Evolutionary conservation across 30 jellyfish, hydroid and myxozoan species (phyloP), one percentile per base, ranked within the genome.

Genomic region (Aurelia sp.): DNA sequence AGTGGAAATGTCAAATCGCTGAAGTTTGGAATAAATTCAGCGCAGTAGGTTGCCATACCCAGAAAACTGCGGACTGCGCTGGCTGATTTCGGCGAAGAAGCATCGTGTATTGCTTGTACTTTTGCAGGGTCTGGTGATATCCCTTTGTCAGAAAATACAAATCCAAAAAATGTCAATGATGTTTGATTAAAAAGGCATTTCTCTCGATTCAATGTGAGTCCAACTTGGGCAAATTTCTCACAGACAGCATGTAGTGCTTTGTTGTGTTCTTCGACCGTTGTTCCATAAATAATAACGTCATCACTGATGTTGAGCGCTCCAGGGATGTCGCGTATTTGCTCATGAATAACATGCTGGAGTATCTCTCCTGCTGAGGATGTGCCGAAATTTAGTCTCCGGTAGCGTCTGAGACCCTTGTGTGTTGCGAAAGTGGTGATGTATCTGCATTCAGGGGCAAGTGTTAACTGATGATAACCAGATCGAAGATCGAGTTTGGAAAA

Each of bases 81-180:
- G 33, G 33, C 33, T 27, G 33, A 27, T 27, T 27, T 27, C 33
- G 84, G 91, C 63, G 74, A 73, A 59, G 89, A 82, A 31, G 72
- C 67, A 78, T 64, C 63, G 66, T 78, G 64, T 30, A 78, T 75
- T 20, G 86, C 38, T 55, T 78, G 60, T 10, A 78, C 89, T 78
- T 78, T 78, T 78, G 38, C 79, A 64, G 91, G 91, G 55, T 81
- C 91, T 13, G 91, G 74, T 58, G 82, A 67, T 41, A 81, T 66
- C 30, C 85, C 91, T 81, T 81, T 59, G 91, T 81, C 91, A 31
- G 91, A 81, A 57, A 81, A 63, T 57, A 81, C 91, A 74, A 81
- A 81, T 48, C 91, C 91, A 44, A 81, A 81, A 74, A 81, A 81
- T 41, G 85, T 81, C 74, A 81, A 67, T 64, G 84, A 51, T 50